Base-by-base conservation (phyloP, 2,113 vertebrate genomes). In the Formicarius rufipectus region DNA sequence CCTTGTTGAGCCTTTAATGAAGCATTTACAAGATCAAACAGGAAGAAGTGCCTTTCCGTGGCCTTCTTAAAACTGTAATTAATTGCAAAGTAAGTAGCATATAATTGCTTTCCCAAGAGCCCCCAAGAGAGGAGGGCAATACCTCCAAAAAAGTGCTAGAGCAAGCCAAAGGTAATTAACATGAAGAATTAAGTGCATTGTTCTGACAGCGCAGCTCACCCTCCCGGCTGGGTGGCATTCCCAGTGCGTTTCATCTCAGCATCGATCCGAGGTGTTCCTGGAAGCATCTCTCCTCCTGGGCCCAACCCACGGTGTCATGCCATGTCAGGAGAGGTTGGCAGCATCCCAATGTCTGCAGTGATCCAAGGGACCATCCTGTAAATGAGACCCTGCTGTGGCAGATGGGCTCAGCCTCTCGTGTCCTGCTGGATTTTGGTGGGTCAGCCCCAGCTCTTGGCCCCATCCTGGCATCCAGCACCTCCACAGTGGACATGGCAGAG, bases 81-180 rank as follows among this genome's bases (percentile, higher is more conserved):
- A 96, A 96, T 95, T 95, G 90, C 93, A 27, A 35, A 92, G 91
- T 96, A 90, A 96, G 91, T 87, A 73, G 62, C 73, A 84, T 37
- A 82, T 95, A 96, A 97, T 96, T 95, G 96, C 91, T 93, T 96
- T 93, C 85, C 84, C 83, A 4, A 87, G 93, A 90, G 96, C 93
- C 84, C 87, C 95, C 93, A 52, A n/a, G 94, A 94, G 97, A 96
- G 66, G 72, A 66, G 84, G 94, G 89, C 14, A 3, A 81, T 84
- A 79, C 87, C 95, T 93, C 84, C 12, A 63, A 82, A 88, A 87
- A 96, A 93, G 96, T 96, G 95, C 73, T 67, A 19, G 89, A 94
- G 91, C 78, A 53, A 83, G 85, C 3, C 14, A 69, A 52, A 89
- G 91, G 90, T 96, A 97, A 97, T 97, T 96, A 95, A 76, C 89